Base-by-base conservation (phyloP, 2,888 invertebrate species). In the Lamellibrachia columna region DNA sequence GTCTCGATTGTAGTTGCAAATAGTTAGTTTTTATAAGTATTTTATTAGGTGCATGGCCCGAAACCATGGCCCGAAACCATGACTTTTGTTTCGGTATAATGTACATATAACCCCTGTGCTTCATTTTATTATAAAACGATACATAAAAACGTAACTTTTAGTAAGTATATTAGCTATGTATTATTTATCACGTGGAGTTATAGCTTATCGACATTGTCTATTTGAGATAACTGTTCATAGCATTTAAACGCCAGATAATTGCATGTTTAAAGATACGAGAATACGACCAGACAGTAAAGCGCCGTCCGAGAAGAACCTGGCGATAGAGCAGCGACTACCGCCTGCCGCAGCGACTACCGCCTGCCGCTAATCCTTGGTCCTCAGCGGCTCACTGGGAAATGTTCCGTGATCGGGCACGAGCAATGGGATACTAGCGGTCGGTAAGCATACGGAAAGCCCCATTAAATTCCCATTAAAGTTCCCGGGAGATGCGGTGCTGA, bases 371-470 rank as follows among this genome's bases (percentile, higher is more conserved):
- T 75, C n/a, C 75, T 75, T n/a, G 1, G 75, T 22, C 75, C 75
- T 11, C n/a, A 75, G 75, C 75, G 75, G 11, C 75, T 15, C n/a
- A 22, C 75, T 75, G 75, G 75, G 75, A 75, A 75, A 11, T 75
- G 75, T 75, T 75, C 22, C 75, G 75, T 75, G 75, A n/a, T 75
- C n/a, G 75, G 6, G 15, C 22, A 15, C 75, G 75, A 75, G 75
- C 75, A 6, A 2, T 75, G 75, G 75, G 75, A 22, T 22, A 75
- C 75, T 15, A 15, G 75, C 15, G 75, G 75, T 75, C 75, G 75
- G 75, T 75, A 75, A 75, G 75, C 75, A 75, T 75, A 75, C 75
- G 75, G 75, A 75, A 75, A 75, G 75, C 22, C 75, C 75, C 75
- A 75, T 75, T 75, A 75, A 75, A 4, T 75, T 75, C 75, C 75